These are phyloP conservation scores for Tyria jacobaeae DNA, from an alignment of 2,888 invertebrate genomes.

Conservation along the genomic window DNA sequence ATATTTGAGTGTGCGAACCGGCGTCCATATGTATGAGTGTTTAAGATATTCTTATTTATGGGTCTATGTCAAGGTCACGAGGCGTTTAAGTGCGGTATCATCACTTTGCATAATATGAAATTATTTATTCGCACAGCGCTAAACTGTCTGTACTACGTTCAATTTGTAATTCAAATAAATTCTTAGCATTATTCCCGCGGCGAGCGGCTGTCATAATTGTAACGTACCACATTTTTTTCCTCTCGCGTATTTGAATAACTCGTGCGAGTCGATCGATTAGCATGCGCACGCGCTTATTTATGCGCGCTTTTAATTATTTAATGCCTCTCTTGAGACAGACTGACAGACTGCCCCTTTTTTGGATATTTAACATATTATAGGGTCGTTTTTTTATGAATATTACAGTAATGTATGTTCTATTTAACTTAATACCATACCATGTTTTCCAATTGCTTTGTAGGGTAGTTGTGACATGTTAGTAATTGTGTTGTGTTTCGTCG, in stretches of 20 bases:
- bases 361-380: constrained; percentile 62
- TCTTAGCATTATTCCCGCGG: constrained; percentile 71
- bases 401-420: constrained; percentile 15
- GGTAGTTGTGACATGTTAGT: constrained; percentile 12
- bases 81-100: constrained; percentile 76
- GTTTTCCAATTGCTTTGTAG: background rate
- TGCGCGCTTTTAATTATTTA: constrained; percentile 47
- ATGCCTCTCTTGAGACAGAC: constrained; percentile 27
- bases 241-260: constrained; percentile 60
- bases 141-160: constrained; percentile 79
- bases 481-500: too few species aligned
- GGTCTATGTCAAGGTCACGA: constrained; percentile 84
- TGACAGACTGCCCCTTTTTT: constrained; percentile 26
- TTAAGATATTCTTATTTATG: constrained; percentile 86
- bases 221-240: constrained; percentile 72
- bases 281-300: constrained; percentile 57
- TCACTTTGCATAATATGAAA: constrained; percentile 85
- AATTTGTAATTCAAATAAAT: constrained; percentile 86
- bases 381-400: constrained; percentile 40
- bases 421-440: background rate
- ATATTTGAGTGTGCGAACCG: constrained; percentile 83
- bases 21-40: constrained; percentile 85
- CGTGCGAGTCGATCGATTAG: constrained; percentile 53
- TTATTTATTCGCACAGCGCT: constrained; percentile 84
- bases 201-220: constrained; percentile 74